Evolutionary conservation across 1,140 invertebrate genomes (phyloP).

Genomic region (Drosophila tsacasi): DNA sequence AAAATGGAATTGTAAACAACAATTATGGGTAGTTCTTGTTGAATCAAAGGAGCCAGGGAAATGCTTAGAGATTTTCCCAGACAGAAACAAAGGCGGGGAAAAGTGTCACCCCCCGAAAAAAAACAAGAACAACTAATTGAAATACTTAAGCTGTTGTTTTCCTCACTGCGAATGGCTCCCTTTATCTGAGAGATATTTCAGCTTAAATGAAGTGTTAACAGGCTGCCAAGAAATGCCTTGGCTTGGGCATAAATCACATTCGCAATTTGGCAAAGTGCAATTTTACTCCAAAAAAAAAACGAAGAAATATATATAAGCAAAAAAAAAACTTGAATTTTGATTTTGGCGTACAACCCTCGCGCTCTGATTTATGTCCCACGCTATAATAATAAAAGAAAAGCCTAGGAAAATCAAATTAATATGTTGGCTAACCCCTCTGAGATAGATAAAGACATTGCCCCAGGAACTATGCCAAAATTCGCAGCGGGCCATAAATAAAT

Average conservation of each 20-base stretch:
- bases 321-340: conserved; percentile 30
- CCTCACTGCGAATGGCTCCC: conserved; percentile 2
- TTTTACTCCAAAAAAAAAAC: conserved; percentile 1
- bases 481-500: conserved; percentile 43
- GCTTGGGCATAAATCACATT: conserved; percentile 63
- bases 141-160: conserved; percentile 24
- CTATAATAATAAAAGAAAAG: conserved; percentile 15
- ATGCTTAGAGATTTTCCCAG: too few relatives aligned
- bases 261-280: conserved; percentile 76
- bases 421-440: conserved; percentile 31
- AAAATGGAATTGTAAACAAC: conserved; percentile 70
- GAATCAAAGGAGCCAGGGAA: background rate
- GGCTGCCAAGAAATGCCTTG: conserved; percentile 46
- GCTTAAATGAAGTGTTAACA: conserved; percentile 75
- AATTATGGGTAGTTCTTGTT: conserved; percentile 44
- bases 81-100: too few relatives aligned
- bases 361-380: conserved; percentile 63
- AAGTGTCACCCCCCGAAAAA: background rate
- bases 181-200: conserved; percentile 36
- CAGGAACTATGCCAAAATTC: conserved; percentile 41
- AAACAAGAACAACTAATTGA: conserved; percentile 25
- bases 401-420: conserved; percentile 48
- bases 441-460: conserved; percentile 13
- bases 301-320: background rate
- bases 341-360: conserved; percentile 30